Percentiles rank a stretch among this genome's conserved stretches.
Evolutionary conservation across 2,888 invertebrate species (phyloP).

Genomic region (Gastracanthus pulcherrimus): DNA sequence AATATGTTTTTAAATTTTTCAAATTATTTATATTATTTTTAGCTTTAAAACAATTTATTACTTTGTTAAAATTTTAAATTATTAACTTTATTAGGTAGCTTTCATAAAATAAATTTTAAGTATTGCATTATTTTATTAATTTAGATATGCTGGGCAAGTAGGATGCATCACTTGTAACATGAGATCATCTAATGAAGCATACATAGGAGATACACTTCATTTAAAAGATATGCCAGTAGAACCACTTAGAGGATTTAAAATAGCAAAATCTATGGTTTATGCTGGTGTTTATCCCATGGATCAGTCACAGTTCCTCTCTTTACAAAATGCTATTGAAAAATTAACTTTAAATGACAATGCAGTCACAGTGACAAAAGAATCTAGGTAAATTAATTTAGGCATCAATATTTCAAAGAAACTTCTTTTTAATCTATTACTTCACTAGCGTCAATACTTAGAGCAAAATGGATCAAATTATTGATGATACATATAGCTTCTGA

Average conservation of each 20-base stretch:
- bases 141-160: constrained; percentile 92
- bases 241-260: constrained; percentile 83
- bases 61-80: background rate
- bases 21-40: constrained; percentile 33
- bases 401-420: background rate
- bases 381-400: constrained; percentile 81
- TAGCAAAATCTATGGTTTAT: constrained; percentile 89
- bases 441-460: too few species aligned
- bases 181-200: constrained; percentile 85
- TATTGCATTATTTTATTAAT: constrained; percentile 10
- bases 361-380: constrained; percentile 89
- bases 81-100: too few species aligned
- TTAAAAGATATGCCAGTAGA: constrained; percentile 79
- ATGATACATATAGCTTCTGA: too few species aligned
- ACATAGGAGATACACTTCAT: constrained; percentile 88
- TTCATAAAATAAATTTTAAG: background rate
- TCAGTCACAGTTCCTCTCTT: constrained; percentile 87
- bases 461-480: too few species aligned
- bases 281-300: constrained; percentile 95
- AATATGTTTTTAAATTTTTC: constrained; percentile 27
- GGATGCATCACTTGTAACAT: constrained; percentile 92
- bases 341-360: constrained; percentile 96
- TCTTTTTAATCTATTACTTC: too few species aligned
- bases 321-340: constrained; percentile 92
- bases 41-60: constrained; percentile 4